Evolutionary conservation across 1,140 invertebrate species (phyloP), one percentile per base, ranked within the genome.

Genomic region (Parapsyche elsis): DNA sequence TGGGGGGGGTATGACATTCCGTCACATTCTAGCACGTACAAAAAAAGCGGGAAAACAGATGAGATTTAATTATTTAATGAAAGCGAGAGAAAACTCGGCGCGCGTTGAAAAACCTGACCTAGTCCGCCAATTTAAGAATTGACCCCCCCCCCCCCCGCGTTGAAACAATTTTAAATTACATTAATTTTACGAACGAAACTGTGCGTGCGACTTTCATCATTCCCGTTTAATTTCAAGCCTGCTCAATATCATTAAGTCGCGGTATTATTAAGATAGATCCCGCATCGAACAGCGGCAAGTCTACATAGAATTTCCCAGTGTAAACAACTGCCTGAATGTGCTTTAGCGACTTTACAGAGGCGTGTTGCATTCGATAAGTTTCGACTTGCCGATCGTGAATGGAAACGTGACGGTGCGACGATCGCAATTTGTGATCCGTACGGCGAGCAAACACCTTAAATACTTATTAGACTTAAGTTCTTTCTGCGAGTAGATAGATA

Each of bases 401-500:
- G 10, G 9, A 67, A 67, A 26, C 10, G 16, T 0, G 49, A 49
- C 14, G 23, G 30, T 4, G 7, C 30, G 23, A 57, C 16, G 74
- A 30, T n/a, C 16, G 49, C 19, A 59, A 76, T 57, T 76, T 76
- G 10, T 49, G 23, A 53, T 12, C 49, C 14, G 4, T 23, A 49
- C 81, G 38, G 16, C 71, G 74, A 70, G 81, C 81, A 81, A 81
- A 81, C 81, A 81, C 78, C 81, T 81, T 81, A 79, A 81, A 81
- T 79, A 81, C 81, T 81, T 81, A 81, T 81, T 81, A 81, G 77
- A 81, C 81, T 74, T 76, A 81, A 79, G 81, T 81, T 81, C 81
- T 67, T 79, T 76, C n/a, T 14, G 53, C 70, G 21, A 76, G 71
- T 14, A 79, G 81, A 77, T 14, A 81, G 81, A 77, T 79, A 79